Evolutionary conservation across 2,797 vertebrate species (phyloP).

Genomic region (Trichosurus vulpecula): DNA sequence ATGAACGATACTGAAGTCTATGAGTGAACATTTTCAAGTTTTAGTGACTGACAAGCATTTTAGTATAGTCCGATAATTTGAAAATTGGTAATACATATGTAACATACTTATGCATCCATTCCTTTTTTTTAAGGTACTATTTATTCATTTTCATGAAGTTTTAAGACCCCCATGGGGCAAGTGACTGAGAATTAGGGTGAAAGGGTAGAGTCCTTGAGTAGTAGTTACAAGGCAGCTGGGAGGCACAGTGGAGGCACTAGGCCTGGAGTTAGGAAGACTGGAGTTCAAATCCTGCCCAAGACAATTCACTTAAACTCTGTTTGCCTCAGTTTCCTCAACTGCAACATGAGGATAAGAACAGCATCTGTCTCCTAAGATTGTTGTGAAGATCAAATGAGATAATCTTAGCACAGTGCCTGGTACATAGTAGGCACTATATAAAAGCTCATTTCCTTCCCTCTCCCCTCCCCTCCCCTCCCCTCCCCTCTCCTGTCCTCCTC

Average conservation of each 20-base stretch:
- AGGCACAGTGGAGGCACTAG: rapidly evolving
- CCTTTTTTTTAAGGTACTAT: background rate
- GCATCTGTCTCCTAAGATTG: background rate
- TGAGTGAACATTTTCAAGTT: background rate
- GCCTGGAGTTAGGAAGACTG: background rate
- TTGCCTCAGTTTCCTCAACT: background rate
- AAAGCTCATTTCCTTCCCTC: too few species aligned
- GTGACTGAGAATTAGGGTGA: too few species aligned
- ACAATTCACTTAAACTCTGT: background rate
- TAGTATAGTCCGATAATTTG: background rate
- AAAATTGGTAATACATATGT: background rate
- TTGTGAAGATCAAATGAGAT: rapidly evolving
- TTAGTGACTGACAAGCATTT: background rate
- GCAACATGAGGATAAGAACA: background rate
- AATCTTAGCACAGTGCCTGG: rapidly evolving
- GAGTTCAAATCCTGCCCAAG: background rate
- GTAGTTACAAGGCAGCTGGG: background rate
- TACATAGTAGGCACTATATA: background rate
- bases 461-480: too few species aligned
- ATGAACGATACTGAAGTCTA: background rate
- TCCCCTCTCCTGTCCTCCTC: background rate
- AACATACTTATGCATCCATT: background rate
- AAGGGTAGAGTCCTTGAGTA: too few species aligned
- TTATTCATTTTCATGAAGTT: background rate
- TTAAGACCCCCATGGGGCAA: too few species aligned